Base-by-base conservation (phyloP, 2,888 invertebrate species). In the Monopis laevigella region DNA sequence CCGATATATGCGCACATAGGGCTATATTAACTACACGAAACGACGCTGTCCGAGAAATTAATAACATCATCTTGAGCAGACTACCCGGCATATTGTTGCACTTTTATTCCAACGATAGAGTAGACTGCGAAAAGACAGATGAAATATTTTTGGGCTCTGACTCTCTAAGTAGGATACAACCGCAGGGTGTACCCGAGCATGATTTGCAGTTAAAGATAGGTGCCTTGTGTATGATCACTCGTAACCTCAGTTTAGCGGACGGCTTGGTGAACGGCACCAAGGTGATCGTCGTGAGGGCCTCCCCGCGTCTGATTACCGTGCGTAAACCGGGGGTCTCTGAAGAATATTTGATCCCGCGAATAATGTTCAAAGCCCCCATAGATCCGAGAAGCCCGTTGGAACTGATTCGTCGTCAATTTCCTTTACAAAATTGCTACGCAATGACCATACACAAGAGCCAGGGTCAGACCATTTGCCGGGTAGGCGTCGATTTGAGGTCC, bases 361-460 rank as follows among this genome's bases (percentile, higher is more conserved):
- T 44, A n/a, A 13, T 40, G 4, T 45, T 43, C 19, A 45, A 43
- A 26, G 18, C 42, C 11, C 41, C 41, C 14, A 42, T 45, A 10
- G 46, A 44, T 14, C 42, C 19, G 5, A 39, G 40, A 17, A 46
- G 44, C 18, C 43, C 44, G 2, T 18, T 43, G 3, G 40, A 43
- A 10, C 43, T 46, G 46, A 13, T 24, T 18, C 39, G 46, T 28
- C 36, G 40, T 10, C 46, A 46, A 21, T 46, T 46, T 18, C 45
- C 45, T 1, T 40, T 46, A 16, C 43, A 42, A 29, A 29, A 36
- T 28, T 32, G 41, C 30, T 45, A 46, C 38, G 45, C 45, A 1
- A 46, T 46, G 46, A 45, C 46, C 2, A 42, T 45, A 28, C 46
- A 46, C 17, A 46, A 44, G 39, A 41, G 43, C 19, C 45, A 43